phyloP scores from a whole-genome alignment of 2,888 invertebrate genomes.

The Papilio elwesi region DNA sequence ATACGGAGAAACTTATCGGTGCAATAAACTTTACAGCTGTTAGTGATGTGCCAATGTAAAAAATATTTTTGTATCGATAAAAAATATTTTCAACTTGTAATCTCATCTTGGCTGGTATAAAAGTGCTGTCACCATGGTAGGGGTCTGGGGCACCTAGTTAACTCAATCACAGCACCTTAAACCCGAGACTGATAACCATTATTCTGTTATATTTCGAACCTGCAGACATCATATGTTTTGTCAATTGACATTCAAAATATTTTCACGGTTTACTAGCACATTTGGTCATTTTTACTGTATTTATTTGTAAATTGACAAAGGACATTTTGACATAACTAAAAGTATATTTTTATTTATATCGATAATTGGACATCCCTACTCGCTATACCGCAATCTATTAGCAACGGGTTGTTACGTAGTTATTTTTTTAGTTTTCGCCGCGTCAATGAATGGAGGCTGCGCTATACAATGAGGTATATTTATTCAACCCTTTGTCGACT shows the following conservation, averaged over 20 bases:
- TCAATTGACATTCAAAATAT: too few relatives aligned
- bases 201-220: too few relatives aligned
- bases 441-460: slow-evolving; percentile 34
- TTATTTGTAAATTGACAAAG: too few relatives aligned
- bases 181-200: too few relatives aligned
- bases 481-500: slow-evolving; percentile 29
- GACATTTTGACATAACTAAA: neutral
- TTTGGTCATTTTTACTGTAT: too few relatives aligned
- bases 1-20: slow-evolving; percentile 49
- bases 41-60: slow-evolving; percentile 50
- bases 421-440: slow-evolving; percentile 21
- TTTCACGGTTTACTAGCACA: too few relatives aligned
- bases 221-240: too few relatives aligned
- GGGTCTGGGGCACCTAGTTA: too few relatives aligned
- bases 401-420: slow-evolving; percentile 26
- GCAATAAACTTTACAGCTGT: slow-evolving; percentile 62
- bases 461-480: slow-evolving; percentile 9
- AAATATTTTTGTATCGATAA: slow-evolving; percentile 43
- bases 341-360: neutral
- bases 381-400: slow-evolving; percentile 38
- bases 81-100: neutral
- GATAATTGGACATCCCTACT: slow-evolving; percentile 25
- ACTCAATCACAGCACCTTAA: too few relatives aligned
- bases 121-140: neutral
- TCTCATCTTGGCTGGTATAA: neutral